Base-by-base conservation (phyloP, 2,797 vertebrate genomes). In the Manis pentadactyla region DNA sequence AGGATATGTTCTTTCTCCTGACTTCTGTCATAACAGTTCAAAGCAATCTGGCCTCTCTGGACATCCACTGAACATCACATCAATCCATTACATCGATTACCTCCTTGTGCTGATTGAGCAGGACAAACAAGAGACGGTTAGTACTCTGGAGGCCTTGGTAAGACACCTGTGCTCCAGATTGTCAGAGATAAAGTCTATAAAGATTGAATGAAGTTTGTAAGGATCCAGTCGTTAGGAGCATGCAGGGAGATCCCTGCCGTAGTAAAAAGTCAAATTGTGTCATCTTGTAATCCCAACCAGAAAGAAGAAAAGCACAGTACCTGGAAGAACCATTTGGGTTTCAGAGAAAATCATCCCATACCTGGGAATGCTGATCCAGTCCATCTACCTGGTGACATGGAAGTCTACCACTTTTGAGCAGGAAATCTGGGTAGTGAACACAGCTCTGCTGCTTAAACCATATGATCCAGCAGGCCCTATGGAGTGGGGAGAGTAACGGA, bases 11-110 rank as follows among this genome's bases (percentile, higher is more conserved):
- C 37, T 46, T 46, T 82, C 31, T 90, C 23, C 64, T 82, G 39
- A 39, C 39, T 87, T 71, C 25, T 71, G 64, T 90, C 77, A 61
- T 71, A 59, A 90, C n/a, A 90, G 53, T 90, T 90, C 53, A 71
- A 49, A 61, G 88, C 71, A 31, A 90, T 82, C 51, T 71, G 31
- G 77, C 53, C 64, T 90, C 77, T 71, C 64, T 71, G 66, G 68
- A 71, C 53, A 61, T 34, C 77, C 15, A n/a, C 64, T 49, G 42
- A 81, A 49, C 64, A 82, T 82, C 39, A 46, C 37, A 59, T 59
- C 49, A 42, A 81, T 81, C 51, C 77, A 71, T 59, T 81, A 81
- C 53, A 49, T 90, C 2, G 12, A 27, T 90, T 31, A 71, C 25
- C 23, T 59, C 23, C 49, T 61, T n/a, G 18, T 37, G 77, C 64